phyloP scores from a whole-genome alignment of 1,140 invertebrate species.

The Heliconius hermathena region DNA sequence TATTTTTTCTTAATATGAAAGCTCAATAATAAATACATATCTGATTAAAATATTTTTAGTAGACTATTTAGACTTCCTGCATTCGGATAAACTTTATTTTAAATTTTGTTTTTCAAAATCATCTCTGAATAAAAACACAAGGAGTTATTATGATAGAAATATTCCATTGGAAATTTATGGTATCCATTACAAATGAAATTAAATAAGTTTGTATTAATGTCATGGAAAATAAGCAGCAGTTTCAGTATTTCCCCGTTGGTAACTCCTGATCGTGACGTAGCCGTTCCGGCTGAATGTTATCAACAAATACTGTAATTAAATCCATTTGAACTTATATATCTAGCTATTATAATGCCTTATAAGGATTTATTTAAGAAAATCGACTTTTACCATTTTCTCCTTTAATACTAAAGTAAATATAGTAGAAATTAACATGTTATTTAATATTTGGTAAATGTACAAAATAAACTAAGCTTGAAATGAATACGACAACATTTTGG shows the following conservation, averaged over 20 bases:
- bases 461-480: no score
- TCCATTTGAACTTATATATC: conserved; percentile 17
- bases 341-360: neutral
- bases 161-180: conserved; percentile 20
- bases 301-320: conserved; percentile 39
- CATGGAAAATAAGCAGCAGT: conserved; percentile 30
- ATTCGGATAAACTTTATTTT: no score
- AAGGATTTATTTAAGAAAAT: neutral
- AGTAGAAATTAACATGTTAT: no score
- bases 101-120: no score
- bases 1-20: neutral
- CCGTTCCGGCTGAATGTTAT: conserved; percentile 39
- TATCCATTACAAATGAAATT: conserved; percentile 29
- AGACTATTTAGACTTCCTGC: neutral
- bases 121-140: neutral
- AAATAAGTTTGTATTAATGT: conserved; percentile 27
- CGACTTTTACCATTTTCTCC: no score
- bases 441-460: no score
- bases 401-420: no score
- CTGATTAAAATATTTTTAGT: no score
- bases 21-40: no score
- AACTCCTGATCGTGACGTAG: conserved; percentile 38
- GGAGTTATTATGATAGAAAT: neutral
- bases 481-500: no score
- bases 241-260: conserved; percentile 35